Conservation (phyloP, 2,888 invertebrate species). For the Synanthedon myopaeformis region DNA sequence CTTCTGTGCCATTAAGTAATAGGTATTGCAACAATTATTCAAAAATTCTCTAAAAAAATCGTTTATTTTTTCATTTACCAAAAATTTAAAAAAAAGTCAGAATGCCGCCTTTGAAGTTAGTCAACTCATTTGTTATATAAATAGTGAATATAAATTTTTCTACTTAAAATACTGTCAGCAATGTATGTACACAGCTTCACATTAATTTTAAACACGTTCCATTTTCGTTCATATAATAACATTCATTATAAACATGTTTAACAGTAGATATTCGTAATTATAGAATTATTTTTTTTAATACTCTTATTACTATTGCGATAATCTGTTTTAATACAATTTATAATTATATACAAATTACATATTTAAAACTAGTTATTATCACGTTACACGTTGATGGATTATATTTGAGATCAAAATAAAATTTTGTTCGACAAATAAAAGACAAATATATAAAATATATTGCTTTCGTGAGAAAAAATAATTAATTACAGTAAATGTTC, state of each 20-base stretch:
- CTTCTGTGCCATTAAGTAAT: no score
- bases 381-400: slow-evolving; percentile 56
- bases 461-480: background rate
- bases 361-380: slow-evolving; percentile 65
- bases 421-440: background rate
- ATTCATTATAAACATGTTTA: slow-evolving; percentile 13
- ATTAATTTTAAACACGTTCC: slow-evolving; percentile 28
- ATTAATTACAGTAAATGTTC: slow-evolving; percentile 16
- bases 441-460: background rate
- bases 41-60: no score
- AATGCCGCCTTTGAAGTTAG: background rate
- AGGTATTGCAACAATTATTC: no score
- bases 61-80: no score
- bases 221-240: background rate
- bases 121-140: slow-evolving; percentile 4
- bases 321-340: background rate
- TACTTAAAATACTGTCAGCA: slow-evolving; percentile 27
- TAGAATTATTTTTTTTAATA: background rate
- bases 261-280: slow-evolving; percentile 19
- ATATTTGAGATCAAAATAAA: slow-evolving; percentile 7
- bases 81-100: no score
- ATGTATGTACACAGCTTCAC: slow-evolving; percentile 46
- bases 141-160: slow-evolving; percentile 5
- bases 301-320: background rate
- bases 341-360: slow-evolving; percentile 41